phyloP scores from a whole-genome alignment of 2,797 vertebrate species.

The Cynopterus sphinx region DNA sequence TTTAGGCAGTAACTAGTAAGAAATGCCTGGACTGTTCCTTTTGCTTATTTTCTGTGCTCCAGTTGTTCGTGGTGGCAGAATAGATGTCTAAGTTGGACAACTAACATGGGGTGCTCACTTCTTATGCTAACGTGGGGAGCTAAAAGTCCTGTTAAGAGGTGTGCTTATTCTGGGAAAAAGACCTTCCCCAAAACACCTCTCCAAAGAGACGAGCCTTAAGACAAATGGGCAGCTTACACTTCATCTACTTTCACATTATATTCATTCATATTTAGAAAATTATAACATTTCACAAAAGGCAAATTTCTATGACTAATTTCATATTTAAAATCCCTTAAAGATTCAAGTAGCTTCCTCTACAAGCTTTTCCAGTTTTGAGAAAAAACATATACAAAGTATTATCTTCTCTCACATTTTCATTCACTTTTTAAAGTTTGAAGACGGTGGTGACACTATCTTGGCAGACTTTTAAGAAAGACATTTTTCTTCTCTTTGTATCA shows the following conservation, averaged over 20 bases:
- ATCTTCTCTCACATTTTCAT: conserved; percentile 29
- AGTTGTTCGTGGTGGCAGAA: neutral
- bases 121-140: neutral
- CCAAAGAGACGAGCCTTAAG: neutral
- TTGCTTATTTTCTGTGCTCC: neutral
- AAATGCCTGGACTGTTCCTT: neutral
- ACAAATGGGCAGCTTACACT: neutral
- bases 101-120: neutral
- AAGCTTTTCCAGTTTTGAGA: neutral
- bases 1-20: neutral
- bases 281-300: neutral
- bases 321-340: conserved; percentile 40
- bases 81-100: neutral
- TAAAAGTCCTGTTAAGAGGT: neutral
- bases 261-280: conserved; percentile 26
- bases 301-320: conserved; percentile 25
- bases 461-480: neutral
- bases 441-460: neutral
- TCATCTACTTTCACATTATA: conserved; percentile 11
- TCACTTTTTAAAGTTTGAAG: conserved; percentile 28
- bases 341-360: conserved; percentile 23
- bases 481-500: neutral
- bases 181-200: neutral
- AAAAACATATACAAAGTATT: neutral
- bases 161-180: neutral